Evolutionary conservation across 2,113 vertebrate genomes (phyloP).

Genomic region (Anser cygnoides): DNA sequence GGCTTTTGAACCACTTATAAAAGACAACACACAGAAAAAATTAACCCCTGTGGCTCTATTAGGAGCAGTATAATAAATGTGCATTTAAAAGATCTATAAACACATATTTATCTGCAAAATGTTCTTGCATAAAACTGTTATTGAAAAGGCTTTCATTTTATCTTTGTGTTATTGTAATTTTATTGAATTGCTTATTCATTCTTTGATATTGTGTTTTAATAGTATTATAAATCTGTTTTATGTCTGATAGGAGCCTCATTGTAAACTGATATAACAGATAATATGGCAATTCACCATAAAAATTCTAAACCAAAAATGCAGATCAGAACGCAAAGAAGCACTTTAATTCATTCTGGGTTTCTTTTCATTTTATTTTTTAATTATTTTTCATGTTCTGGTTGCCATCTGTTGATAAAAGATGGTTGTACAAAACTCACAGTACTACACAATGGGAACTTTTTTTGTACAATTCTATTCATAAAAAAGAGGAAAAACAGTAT

Average conservation of each 20-base stretch:
- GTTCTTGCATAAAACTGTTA: constrained; percentile 89
- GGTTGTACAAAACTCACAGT: constrained; percentile 78
- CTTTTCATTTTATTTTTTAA: constrained; percentile 87
- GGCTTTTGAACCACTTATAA: constrained; percentile 83
- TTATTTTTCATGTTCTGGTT: constrained; percentile 85
- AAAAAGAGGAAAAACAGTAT: constrained; percentile 43
- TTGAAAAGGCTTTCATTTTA: constrained; percentile 89
- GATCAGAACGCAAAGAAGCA: constrained; percentile 84
- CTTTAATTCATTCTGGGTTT: constrained; percentile 85
- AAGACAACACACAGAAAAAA: constrained; percentile 83
- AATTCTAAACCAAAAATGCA: constrained; percentile 84
- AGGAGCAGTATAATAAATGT: constrained; percentile 85
- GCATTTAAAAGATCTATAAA: constrained; percentile 90
- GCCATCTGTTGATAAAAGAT: constrained; percentile 86
- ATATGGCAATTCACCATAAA: constrained; percentile 89
- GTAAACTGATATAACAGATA: constrained; percentile 89
- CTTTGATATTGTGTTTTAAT: constrained; percentile 91
- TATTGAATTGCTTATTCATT: constrained; percentile 91
- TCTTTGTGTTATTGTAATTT: constrained; percentile 90
- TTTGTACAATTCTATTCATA: constrained; percentile 76
- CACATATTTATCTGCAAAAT: constrained; percentile 90
- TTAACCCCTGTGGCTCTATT: constrained; percentile 86
- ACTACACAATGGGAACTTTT: constrained; percentile 80
- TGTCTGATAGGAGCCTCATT: constrained; percentile 89
- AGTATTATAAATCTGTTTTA: constrained; percentile 90